Base-by-base conservation (phyloP, 35 echinoderm and acorn worm species). In the Strongylocentrotus purpuratus region DNA sequence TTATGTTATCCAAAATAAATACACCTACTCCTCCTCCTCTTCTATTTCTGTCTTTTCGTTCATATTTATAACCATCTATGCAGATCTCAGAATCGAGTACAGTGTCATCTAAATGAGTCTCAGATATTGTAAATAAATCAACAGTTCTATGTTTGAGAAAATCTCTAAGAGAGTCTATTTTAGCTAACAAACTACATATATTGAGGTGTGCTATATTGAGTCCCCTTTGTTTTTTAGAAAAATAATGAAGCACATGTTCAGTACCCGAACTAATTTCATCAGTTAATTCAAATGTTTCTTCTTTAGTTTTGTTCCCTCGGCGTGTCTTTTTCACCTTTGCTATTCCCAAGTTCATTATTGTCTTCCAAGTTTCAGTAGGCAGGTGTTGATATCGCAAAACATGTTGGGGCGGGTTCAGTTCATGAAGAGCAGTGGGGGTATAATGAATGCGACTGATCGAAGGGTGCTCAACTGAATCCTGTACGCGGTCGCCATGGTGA, bases 51-150 rank as follows among this genome's bases (percentile, higher is more conserved):
- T 88, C 3, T n/a, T n/a, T n/a, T n/a, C n/a, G n/a, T n/a, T n/a
- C n/a, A n/a, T n/a, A n/a, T n/a, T n/a, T n/a, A n/a, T 88, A 88
- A 88, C 86, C 86, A 45, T 88, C 28, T 9, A 88, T 88, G 31
- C 86, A 1, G 31, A 88, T 33, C 31, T 88, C 86, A 88, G 31
- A 88, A 8, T 88, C 86, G 15, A 88, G 35, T 22, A 88, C 86
- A 31, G 86, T 88, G 5, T 88, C 86, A n/a, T n/a, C n/a, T n/a
- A n/a, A n/a, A n/a, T n/a, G n/a, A 88, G 8, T 33, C 31, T 88
- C 86, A 88, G 86, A 88, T 88, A 88, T 10, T 88, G 86, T 88
- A 12, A 88, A 88, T 32, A 88, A 33, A 88, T 88, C 86, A 88
- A 88, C 31, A 88, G 86, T 88, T 88, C 35, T 25, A 88, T 88